These are phyloP conservation scores for Cylindroiulus punctatus DNA, from an alignment of 2,888 invertebrate species.

Conservation along the genomic window DNA sequence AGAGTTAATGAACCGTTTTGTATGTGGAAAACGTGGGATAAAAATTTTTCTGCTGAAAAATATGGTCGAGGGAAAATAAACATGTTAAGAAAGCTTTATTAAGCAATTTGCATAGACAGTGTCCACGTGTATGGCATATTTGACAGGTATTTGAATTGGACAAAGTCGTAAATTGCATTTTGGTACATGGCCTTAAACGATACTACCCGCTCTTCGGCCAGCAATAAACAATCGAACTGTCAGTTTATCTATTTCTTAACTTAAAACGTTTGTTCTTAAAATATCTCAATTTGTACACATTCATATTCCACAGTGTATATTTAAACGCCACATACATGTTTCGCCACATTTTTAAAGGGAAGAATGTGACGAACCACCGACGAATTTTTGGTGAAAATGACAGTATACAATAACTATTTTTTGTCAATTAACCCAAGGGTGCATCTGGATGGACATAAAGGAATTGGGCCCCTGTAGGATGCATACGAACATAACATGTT, in stretches of 20 bases:
- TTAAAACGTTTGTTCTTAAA: not conserved
- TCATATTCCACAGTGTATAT: no score
- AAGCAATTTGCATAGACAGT: conserved; percentile 18
- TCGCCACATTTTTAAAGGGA: no score
- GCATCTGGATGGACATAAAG: no score
- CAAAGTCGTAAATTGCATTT: conserved; percentile 1
- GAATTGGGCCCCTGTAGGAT: no score
- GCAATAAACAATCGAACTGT: not conserved
- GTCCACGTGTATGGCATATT: conserved; percentile 13
- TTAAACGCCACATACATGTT: no score
- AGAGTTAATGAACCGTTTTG: conserved; percentile 39
- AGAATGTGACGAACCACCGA: no score
- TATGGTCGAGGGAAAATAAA: conserved; percentile 4
- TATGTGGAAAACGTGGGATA: not conserved
- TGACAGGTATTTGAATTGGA: conserved; percentile 31
- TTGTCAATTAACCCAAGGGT: no score
- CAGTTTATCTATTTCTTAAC: not conserved
- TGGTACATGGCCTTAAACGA: not conserved
- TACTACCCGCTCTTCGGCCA: not conserved
- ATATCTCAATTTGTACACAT: not conserved
- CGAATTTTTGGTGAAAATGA: no score
- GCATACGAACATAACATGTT: no score
- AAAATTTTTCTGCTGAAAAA: not conserved
- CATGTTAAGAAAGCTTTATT: not conserved
- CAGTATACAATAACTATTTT: no score